Conservation (phyloP, 2,797 vertebrate genomes). For the Orientallactaga sibirica region DNA sequence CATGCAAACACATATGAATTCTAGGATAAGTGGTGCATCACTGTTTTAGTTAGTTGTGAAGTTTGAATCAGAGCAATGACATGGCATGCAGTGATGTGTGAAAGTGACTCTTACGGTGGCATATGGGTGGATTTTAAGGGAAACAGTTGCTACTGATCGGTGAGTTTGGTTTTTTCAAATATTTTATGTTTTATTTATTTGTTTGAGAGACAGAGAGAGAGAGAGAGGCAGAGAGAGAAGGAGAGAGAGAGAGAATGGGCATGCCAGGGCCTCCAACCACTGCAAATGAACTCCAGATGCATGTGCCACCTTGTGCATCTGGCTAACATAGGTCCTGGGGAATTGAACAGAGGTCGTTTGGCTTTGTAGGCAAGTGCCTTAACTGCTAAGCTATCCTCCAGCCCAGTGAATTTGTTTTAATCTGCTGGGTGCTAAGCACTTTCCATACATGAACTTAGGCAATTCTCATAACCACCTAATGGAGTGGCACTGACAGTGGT, state of each 20-base stretch:
- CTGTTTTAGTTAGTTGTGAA: not conserved
- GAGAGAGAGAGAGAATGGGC: too few species aligned
- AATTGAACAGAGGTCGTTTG: too few species aligned
- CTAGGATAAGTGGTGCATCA: not conserved
- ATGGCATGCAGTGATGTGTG: not conserved
- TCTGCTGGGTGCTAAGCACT: not conserved
- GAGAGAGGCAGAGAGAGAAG: too few species aligned
- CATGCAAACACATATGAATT: accelerated
- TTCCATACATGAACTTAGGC: not conserved
- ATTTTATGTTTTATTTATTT: too few species aligned
- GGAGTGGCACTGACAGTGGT: not conserved
- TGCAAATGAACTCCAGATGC: too few species aligned
- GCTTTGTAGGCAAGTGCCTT: too few species aligned
- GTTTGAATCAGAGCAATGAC: not conserved
- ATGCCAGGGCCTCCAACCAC: too few species aligned
- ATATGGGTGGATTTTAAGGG: not conserved
- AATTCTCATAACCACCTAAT: not conserved
- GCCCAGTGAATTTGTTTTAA: not conserved
- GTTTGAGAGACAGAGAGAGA: too few species aligned
- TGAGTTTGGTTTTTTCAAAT: not conserved
- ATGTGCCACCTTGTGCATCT: too few species aligned
- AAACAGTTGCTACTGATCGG: not conserved
- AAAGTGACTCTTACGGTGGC: not conserved
- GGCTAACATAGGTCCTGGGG: too few species aligned
- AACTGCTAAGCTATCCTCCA: too few species aligned